Evolutionary conservation across 35 echinoderm and acorn worm species (phyloP).

Genomic region (Anneissia japonica): DNA sequence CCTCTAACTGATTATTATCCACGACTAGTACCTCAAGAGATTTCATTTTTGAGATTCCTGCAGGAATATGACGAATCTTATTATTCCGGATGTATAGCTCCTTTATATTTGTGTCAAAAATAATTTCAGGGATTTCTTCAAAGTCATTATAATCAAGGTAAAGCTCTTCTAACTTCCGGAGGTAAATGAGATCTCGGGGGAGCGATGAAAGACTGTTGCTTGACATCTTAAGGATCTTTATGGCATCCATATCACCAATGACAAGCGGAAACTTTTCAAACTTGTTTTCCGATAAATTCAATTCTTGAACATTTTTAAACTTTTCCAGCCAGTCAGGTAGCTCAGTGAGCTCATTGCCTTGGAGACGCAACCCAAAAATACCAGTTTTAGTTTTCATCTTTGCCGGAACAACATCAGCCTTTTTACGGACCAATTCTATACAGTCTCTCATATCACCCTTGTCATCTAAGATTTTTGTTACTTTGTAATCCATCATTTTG

Average conservation of each 20-base stretch:
- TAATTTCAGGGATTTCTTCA: slow-evolving; percentile 43
- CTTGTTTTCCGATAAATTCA: slow-evolving; percentile 47
- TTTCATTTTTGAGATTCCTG: slow-evolving; percentile 36
- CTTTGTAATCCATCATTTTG: neutral
- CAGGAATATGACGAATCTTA: slow-evolving; percentile 27
- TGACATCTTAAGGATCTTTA: slow-evolving; percentile 50
- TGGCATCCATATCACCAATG: slow-evolving; percentile 39
- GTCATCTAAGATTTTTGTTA: slow-evolving; percentile 22
- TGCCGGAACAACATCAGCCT: slow-evolving; percentile 19
- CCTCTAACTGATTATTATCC: slow-evolving; percentile 43
- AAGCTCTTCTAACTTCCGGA: slow-evolving; percentile 43
- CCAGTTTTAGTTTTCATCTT: neutral
- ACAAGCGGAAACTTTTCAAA: slow-evolving; percentile 52
- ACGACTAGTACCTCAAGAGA: slow-evolving; percentile 58
- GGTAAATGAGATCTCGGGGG: slow-evolving; percentile 38
- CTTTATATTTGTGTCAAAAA: slow-evolving; percentile 41
- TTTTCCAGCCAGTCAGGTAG: slow-evolving; percentile 52
- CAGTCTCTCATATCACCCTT: slow-evolving; percentile 25
- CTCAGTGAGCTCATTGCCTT: slow-evolving; percentile 56
- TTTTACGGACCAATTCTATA: slow-evolving; percentile 19
- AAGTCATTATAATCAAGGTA: slow-evolving; percentile 62
- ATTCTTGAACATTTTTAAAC: slow-evolving; percentile 40
- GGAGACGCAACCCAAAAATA: slow-evolving; percentile 48
- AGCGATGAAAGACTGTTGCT: slow-evolving; percentile 45
- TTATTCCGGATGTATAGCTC: slow-evolving; percentile 67